Evolutionary conservation across 2,113 vertebrate species (phyloP).

Genomic region (Strigops habroptila): DNA sequence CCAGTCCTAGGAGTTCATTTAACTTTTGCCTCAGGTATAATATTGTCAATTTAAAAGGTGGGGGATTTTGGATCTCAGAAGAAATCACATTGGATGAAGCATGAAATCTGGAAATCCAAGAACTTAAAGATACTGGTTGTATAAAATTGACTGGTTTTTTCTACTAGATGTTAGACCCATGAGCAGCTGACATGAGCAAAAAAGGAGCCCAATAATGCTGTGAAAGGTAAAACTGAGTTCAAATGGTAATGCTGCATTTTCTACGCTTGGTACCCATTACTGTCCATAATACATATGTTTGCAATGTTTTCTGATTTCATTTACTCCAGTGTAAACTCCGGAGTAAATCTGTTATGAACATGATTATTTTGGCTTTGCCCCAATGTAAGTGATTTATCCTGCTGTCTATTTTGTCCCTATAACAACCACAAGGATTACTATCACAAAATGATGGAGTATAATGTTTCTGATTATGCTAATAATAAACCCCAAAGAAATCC

Average conservation of each 20-base stretch:
- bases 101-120: slow-evolving; percentile 32
- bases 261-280: background rate
- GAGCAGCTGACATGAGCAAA: background rate
- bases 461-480: slow-evolving; percentile 44
- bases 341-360: background rate
- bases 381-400: background rate
- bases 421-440: slow-evolving; percentile 2
- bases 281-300: background rate
- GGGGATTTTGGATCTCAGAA: background rate
- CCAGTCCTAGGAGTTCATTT: slow-evolving; percentile 23
- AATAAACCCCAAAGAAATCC: slow-evolving; percentile 15
- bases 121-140: background rate
- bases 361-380: background rate
- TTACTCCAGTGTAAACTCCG: background rate
- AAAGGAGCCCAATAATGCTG: background rate
- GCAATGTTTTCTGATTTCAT: background rate
- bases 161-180: background rate
- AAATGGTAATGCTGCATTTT: background rate
- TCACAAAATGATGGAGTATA: background rate
- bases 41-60: slow-evolving; percentile 9
- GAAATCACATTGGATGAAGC: background rate
- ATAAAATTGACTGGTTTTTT: background rate
- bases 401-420: background rate
- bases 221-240: slow-evolving; percentile 3
- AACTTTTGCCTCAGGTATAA: slow-evolving; percentile 44